Conservation (phyloP, 2,113 vertebrate genomes). For the Heterotilapia buettikoferi region DNA sequence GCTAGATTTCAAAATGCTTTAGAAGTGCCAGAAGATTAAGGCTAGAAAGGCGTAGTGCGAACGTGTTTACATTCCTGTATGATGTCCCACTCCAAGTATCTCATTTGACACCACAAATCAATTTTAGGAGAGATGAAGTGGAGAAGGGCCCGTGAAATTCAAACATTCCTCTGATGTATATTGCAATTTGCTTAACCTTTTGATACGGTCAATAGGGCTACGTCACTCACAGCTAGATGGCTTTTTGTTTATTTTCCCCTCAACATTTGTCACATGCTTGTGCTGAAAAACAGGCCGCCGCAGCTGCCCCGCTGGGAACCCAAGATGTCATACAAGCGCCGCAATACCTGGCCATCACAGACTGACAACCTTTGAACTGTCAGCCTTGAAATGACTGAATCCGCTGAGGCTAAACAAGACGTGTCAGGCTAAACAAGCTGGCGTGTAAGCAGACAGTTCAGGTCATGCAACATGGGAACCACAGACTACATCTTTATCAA, state of each 20-base stretch:
- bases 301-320: conserved; percentile 58
- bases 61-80: conserved; percentile 71
- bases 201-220: conserved; percentile 8
- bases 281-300: conserved; percentile 6
- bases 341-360: conserved; percentile 49
- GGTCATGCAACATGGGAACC: conserved; percentile 48
- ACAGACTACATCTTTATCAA: conserved; percentile 30
- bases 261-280: conserved; percentile 30
- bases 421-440: conserved; percentile 49
- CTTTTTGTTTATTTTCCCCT: conserved; percentile 20
- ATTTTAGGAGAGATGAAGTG: conserved; percentile 54
- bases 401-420: conserved; percentile 26
- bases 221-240: conserved; percentile 19
- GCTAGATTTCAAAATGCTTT: conserved; percentile 1
- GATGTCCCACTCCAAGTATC: conserved; percentile 64
- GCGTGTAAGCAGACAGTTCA: conserved; percentile 54
- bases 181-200: conserved; percentile 58
- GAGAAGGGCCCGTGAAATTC: conserved; percentile 40
- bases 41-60: background rate
- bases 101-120: conserved; percentile 59
- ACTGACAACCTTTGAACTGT: conserved; percentile 67
- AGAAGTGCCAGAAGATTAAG: conserved; percentile 56
- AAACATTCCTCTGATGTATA: conserved; percentile 42
- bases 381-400: conserved; percentile 31
- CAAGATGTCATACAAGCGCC: conserved; percentile 39